These are phyloP conservation scores for Montipora foliosa DNA, from an alignment of 64 coral and sea anemone genomes.

Conservation along the genomic window DNA sequence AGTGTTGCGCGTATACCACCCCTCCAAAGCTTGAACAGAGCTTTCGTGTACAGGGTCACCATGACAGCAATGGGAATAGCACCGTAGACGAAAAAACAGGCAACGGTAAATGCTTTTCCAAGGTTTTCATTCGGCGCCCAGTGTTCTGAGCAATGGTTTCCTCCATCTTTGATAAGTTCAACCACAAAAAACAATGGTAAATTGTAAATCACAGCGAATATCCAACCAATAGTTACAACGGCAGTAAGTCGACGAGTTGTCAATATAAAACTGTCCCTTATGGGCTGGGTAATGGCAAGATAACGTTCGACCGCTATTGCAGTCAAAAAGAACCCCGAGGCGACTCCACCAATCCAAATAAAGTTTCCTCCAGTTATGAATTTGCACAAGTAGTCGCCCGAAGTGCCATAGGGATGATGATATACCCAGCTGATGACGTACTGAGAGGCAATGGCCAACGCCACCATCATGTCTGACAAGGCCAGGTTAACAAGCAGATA, in stretches of 20 bases:
- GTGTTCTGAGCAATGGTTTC: constrained; percentile 49
- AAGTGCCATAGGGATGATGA: constrained; percentile 55
- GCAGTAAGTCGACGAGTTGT: constrained; percentile 1
- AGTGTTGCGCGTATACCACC: neutral
- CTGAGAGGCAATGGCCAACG: constrained; percentile 53
- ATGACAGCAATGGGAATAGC: constrained; percentile 36
- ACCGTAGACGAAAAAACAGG: constrained; percentile 39
- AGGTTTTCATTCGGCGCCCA: constrained; percentile 26
- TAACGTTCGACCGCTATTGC: constrained; percentile 43
- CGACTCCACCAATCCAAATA: constrained; percentile 62
- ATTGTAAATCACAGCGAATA: constrained; percentile 43
- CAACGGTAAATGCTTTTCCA: constrained; percentile 27
- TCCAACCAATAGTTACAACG: constrained; percentile 22
- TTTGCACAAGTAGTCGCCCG: constrained; percentile 66
- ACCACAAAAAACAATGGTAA: constrained; percentile 42
- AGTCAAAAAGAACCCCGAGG: constrained; percentile 28
- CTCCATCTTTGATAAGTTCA: neutral
- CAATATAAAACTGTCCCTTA: neutral
- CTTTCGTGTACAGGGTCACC: neutral
- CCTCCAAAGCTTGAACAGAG: constrained; percentile 11
- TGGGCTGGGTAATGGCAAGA: constrained; percentile 13
- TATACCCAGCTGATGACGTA: constrained; percentile 61
- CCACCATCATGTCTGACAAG: constrained; percentile 71
- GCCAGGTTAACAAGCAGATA: constrained; percentile 77
- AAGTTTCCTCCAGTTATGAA: constrained; percentile 79